Evolutionary conservation across 2,888 invertebrate genomes (phyloP).

Genomic region (Osmoderma eremita): DNA sequence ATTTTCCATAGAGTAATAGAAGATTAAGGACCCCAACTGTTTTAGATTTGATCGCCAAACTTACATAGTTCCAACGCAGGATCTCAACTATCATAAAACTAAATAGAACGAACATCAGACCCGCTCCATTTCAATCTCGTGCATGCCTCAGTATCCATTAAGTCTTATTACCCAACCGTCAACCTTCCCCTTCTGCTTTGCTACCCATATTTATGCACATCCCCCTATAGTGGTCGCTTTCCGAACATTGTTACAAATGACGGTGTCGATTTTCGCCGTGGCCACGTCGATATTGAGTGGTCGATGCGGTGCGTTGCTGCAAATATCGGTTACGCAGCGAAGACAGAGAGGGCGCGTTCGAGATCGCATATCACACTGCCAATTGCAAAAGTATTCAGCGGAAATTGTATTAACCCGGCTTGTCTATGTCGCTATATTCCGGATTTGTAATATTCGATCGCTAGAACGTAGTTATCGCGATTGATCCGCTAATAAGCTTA

Average conservation of each 20-base stretch:
- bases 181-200: constrained; percentile 9
- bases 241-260: background rate
- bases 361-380: constrained; percentile 1
- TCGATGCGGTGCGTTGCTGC: background rate
- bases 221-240: background rate
- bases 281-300: background rate
- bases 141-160: constrained; percentile 45
- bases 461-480: background rate
- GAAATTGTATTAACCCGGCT: background rate
- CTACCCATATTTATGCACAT: constrained; percentile 6
- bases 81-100: background rate
- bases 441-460: background rate
- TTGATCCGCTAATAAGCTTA: background rate
- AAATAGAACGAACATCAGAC: too few relatives aligned
- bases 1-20: background rate
- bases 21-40: background rate
- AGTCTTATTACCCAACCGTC: constrained; percentile 39
- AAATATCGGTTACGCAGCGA: background rate
- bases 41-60: background rate
- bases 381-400: constrained; percentile 10
- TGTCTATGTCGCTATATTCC: background rate
- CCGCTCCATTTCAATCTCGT: constrained; percentile 35
- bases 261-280: background rate
- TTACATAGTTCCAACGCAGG: background rate
- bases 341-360: background rate